phyloP scores from a whole-genome alignment of 2,888 invertebrate genomes.

The Noctua janthina region DNA sequence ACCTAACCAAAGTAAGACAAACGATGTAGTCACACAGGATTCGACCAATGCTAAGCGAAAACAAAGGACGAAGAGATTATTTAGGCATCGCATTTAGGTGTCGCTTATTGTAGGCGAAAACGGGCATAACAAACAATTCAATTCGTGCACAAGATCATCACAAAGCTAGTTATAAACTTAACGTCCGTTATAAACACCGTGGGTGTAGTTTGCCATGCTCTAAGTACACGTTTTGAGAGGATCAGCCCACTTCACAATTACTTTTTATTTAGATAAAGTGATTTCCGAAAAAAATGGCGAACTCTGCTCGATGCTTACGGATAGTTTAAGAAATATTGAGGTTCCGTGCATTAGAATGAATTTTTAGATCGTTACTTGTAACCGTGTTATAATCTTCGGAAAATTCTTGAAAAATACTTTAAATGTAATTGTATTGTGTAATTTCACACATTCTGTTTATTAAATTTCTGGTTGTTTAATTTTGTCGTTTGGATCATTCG shows the following conservation, averaged over 20 bases:
- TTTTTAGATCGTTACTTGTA: neutral
- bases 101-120: neutral
- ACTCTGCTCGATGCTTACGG: neutral
- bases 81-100: neutral
- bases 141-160: slow-evolving; percentile 1
- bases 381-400: neutral
- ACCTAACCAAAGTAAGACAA: neutral
- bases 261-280: slow-evolving; percentile 56
- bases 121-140: neutral
- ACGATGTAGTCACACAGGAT: neutral
- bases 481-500: neutral
- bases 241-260: slow-evolving; percentile 54
- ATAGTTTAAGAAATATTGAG: neutral
- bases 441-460: neutral
- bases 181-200: slow-evolving; percentile 37
- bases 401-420: neutral
- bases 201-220: slow-evolving; percentile 53
- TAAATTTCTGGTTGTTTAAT: neutral
- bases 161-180: slow-evolving; percentile 10
- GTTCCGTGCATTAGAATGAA: slow-evolving; percentile 36
- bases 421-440: neutral
- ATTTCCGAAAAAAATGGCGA: slow-evolving; percentile 50
- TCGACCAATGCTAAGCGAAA: neutral
- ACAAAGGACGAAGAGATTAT: neutral
- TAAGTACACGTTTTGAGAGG: slow-evolving; percentile 52